phyloP scores from a whole-genome alignment of 2,888 invertebrate genomes.

The Eudasyphora cyanicolor region DNA sequence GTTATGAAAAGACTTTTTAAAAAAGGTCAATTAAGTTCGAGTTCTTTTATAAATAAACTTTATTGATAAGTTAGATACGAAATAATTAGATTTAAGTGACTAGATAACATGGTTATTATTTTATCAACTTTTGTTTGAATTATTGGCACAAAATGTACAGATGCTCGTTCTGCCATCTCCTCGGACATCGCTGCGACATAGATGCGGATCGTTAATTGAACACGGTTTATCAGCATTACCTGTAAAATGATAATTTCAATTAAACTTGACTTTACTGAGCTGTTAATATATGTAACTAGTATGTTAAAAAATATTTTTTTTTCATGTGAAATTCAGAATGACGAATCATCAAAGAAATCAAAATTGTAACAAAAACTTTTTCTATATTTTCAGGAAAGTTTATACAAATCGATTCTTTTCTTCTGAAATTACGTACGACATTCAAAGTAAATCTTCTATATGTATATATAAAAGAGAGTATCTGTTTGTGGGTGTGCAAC shows the following conservation, averaged over 20 bases:
- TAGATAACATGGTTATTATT: neutral
- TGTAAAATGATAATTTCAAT: slow-evolving; percentile 55
- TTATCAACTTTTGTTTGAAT: slow-evolving; percentile 48
- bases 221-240: slow-evolving; percentile 72
- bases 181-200: slow-evolving; percentile 45
- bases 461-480: too few relatives aligned
- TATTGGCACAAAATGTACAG: slow-evolving; percentile 74
- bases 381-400: neutral
- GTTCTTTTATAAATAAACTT: neutral
- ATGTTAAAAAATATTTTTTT: neutral
- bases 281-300: neutral
- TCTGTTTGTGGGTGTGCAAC: too few relatives aligned
- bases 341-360: too few relatives aligned
- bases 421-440: neutral
- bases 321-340: neutral
- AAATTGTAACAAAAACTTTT: too few relatives aligned
- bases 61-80: neutral
- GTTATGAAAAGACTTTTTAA: too few relatives aligned
- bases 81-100: neutral
- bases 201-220: slow-evolving; percentile 66
- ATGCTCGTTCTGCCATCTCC: slow-evolving; percentile 69
- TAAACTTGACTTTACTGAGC: too few relatives aligned
- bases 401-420: neutral
- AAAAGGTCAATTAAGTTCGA: too few relatives aligned
- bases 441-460: neutral